These are phyloP conservation scores for Xiphophorus maculatus DNA, from an alignment of 2,113 vertebrate species.

Conservation along the genomic window DNA sequence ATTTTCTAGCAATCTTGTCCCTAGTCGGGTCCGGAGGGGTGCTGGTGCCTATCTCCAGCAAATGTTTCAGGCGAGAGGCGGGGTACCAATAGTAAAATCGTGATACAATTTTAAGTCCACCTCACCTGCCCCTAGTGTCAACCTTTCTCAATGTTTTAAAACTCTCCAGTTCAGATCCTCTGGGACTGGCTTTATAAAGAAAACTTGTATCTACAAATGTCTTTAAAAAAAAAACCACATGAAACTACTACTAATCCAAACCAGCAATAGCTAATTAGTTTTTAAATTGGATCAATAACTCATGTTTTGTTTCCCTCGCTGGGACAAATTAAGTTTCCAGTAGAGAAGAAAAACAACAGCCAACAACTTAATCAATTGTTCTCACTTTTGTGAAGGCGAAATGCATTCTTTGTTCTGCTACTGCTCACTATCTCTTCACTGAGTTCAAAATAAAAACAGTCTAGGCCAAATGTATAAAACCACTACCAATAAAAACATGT, in stretches of 20 bases:
- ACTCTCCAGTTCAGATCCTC: constrained; percentile 33
- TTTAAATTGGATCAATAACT: constrained; percentile 55
- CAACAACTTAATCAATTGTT: constrained; percentile 57
- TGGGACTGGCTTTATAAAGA: constrained; percentile 11
- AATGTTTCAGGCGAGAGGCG: too few species aligned
- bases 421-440: background rate
- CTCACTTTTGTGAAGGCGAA: constrained; percentile 8
- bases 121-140: constrained; percentile 11
- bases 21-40: too few species aligned
- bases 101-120: too few species aligned
- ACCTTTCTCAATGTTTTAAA: constrained; percentile 32
- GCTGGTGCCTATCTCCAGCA: too few species aligned
- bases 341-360: constrained; percentile 33
- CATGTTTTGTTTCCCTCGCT: constrained; percentile 52
- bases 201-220: constrained; percentile 4
- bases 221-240: background rate
- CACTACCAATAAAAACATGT: constrained; percentile 25
- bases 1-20: too few species aligned
- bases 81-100: too few species aligned
- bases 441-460: background rate
- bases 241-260: background rate
- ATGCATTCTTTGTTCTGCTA: constrained; percentile 2
- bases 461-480: background rate
- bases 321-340: constrained; percentile 64
- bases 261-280: constrained; percentile 25